Conservation (phyloP, 2,797 vertebrate genomes). For the Micromesistius poutassou region DNA sequence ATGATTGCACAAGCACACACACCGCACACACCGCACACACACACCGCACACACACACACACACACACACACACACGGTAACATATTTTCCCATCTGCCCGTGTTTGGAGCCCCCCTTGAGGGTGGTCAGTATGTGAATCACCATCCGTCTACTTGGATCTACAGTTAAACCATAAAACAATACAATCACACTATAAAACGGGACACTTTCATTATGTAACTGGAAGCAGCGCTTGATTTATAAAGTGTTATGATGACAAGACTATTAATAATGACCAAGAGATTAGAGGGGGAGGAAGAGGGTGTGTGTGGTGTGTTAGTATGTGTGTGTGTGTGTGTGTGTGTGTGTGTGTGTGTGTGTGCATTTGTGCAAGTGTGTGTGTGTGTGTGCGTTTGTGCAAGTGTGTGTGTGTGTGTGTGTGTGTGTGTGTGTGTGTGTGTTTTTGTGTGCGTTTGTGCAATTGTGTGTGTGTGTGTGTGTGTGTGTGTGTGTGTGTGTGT, state of each 20-base stretch:
- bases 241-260: not conserved
- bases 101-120: not conserved
- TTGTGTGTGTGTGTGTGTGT: not conserved
- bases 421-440: not conserved
- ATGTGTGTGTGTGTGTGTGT: not conserved
- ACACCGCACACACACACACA: not conserved
- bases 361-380: not conserved
- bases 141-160: not conserved
- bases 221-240: not conserved
- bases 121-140: not conserved
- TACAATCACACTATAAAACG: not conserved
- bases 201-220: not conserved
- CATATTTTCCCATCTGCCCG: not conserved
- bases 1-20: not conserved
- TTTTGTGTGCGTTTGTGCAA: not conserved
- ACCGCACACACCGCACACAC: no score
- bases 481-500: not conserved
- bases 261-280: not conserved
- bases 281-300: not conserved
- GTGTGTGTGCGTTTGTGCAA: not conserved
- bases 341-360: no score
- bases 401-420: slow-evolving; percentile 5
- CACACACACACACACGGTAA: not conserved
- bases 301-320: not conserved
- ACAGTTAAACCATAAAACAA: not conserved